A percentile compares a stretch with the other conserved stretches of the same genome.
phyloP scores from a whole-genome alignment of 2,113 vertebrate genomes.

The Paramisgurnus dabryanus region DNA sequence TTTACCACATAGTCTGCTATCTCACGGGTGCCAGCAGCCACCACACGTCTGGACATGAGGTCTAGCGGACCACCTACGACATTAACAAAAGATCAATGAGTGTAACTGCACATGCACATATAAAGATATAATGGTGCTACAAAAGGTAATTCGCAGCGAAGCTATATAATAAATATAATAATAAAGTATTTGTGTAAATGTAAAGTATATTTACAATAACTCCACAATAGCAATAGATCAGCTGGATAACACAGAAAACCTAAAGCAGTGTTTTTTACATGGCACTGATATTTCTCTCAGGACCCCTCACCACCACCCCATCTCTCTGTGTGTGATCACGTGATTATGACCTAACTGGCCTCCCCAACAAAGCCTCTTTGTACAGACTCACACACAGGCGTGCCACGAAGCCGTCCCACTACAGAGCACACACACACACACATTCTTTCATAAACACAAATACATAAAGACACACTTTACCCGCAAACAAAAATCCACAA shows the following conservation, averaged over 20 bases:
- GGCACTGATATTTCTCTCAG: conserved; percentile 15
- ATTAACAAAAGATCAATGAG: conserved; percentile 41
- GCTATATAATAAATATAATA: no score
- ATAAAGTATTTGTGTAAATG: no score
- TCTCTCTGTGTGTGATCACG: conserved; percentile 40
- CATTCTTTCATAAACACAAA: neutral
- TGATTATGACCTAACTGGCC: conserved; percentile 46
- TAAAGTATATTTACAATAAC: neutral
- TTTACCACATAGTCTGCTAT: conserved; percentile 81
- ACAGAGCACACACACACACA: conserved; percentile 22
- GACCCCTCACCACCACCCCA: neutral
- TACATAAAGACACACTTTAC: neutral
- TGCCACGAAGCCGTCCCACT: conserved; percentile 36
- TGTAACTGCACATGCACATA: neutral
- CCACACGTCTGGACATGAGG: conserved; percentile 85
- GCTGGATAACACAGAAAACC: neutral
- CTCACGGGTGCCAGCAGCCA: conserved; percentile 82
- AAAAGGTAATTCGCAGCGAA: no score
- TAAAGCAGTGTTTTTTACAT: neutral
- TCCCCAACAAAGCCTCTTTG: conserved; percentile 51
- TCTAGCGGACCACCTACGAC: conserved; percentile 82
- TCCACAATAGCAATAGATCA: neutral
- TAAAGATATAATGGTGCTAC: no score
- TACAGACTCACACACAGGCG: conserved; percentile 29
- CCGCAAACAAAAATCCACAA: neutral